These are phyloP conservation scores for Latrodectus elegans DNA, from an alignment of 2,888 invertebrate genomes.

Conservation along the genomic window DNA sequence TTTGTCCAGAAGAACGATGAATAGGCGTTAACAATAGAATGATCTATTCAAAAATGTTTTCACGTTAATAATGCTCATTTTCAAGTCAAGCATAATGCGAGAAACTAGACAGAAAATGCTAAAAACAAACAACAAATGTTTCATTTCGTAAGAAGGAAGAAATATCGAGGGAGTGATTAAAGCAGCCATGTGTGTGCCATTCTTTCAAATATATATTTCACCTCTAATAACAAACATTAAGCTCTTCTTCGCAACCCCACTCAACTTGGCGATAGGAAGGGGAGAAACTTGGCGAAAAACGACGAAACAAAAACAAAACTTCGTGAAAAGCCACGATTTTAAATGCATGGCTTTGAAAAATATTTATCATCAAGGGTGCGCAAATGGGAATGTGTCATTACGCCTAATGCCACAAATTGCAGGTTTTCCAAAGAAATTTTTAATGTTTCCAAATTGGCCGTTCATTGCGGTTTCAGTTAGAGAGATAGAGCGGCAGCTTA, in stretches of 20 bases:
- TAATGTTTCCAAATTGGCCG: conserved; percentile 57
- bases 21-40: too few species aligned
- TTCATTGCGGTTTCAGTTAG: conserved; percentile 48
- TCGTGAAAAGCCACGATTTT: conserved; percentile 10
- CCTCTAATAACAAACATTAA: conserved; percentile 59
- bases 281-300: not conserved
- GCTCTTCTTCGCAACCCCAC: not conserved
- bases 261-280: not conserved
- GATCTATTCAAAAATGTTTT: too few species aligned
- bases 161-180: conserved; percentile 43
- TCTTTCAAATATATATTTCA: conserved; percentile 41
- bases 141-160: not conserved
- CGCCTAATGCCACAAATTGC: conserved; percentile 60
- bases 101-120: not conserved
- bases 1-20: too few species aligned
- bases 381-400: conserved; percentile 59
- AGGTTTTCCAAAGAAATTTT: conserved; percentile 60
- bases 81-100: not conserved
- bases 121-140: not conserved
- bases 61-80: not conserved
- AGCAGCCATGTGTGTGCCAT: conserved; percentile 2
- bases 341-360: conserved; percentile 24
- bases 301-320: conserved; percentile 20
- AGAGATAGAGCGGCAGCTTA: conserved; percentile 42
- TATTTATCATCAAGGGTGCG: conserved; percentile 42